A percentile compares a stretch with the other conserved stretches of the same genome.
Conservation (phyloP, 2,797 vertebrate genomes). For the Lutjanus argentimaculatus region DNA sequence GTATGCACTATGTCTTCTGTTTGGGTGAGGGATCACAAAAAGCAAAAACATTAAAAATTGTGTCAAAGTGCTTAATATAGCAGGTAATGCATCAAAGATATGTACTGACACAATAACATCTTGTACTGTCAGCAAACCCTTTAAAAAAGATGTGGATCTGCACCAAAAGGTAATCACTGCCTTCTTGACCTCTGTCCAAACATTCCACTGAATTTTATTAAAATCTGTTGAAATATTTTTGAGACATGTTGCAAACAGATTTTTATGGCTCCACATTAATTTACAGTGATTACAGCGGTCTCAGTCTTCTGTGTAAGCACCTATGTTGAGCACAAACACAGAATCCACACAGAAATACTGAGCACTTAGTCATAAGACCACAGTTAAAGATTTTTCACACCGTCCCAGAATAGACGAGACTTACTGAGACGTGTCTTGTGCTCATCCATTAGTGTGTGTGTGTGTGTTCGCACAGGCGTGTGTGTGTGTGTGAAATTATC, state of each 20-base stretch:
- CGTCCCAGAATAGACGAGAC: constrained; percentile 67
- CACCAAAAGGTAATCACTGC: not conserved
- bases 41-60: too few species aligned
- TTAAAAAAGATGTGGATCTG: not conserved
- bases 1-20: too few species aligned
- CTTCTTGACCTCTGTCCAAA: not conserved
- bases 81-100: too few species aligned
- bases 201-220: not conserved
- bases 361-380: constrained; percentile 68
- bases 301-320: constrained; percentile 5
- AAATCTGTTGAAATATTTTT: constrained; percentile 1
- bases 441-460: constrained; percentile 35
- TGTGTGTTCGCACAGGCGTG: not conserved
- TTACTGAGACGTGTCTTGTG: constrained; percentile 66
- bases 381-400: constrained; percentile 62
- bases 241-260: not conserved
- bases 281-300: not conserved
- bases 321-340: constrained; percentile 19
- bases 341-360: constrained; percentile 26
- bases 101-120: not conserved
- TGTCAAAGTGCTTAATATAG: too few species aligned
- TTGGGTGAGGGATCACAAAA: too few species aligned
- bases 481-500: constrained; percentile 50
- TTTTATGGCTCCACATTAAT: not conserved
- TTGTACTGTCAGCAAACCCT: not conserved